Evolutionary conservation across 1,140 invertebrate species (phyloP).

Genomic region (Philaenus spumarius): DNA sequence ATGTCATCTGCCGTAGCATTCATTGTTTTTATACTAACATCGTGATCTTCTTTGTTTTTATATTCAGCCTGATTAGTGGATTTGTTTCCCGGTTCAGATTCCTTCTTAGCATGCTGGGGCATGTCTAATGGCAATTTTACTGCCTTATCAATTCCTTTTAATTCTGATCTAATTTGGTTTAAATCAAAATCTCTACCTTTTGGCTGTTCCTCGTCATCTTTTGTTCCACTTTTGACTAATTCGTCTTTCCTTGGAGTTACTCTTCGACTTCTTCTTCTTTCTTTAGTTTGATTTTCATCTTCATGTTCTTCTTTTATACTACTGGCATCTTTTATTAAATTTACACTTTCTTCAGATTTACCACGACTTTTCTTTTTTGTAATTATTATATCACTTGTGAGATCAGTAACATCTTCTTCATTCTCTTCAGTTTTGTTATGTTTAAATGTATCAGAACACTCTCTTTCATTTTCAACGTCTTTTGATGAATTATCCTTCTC

Average conservation of each 20-base stretch:
- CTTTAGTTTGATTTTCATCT: not conserved
- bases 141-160: slow-evolving; percentile 67
- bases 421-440: not conserved
- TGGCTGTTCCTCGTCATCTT: slow-evolving; percentile 32
- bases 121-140: slow-evolving; percentile 37
- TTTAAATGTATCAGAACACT: slow-evolving; percentile 10
- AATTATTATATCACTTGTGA: too few relatives aligned
- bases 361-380: too few relatives aligned
- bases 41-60: slow-evolving; percentile 19
- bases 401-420: not conserved
- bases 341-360: too few relatives aligned
- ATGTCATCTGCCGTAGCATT: slow-evolving; percentile 52
- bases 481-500: slow-evolving; percentile 20
- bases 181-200: slow-evolving; percentile 71
- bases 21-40: slow-evolving; percentile 28
- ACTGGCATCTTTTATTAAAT: not conserved
- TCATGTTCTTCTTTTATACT: not conserved
- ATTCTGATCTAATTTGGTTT: slow-evolving; percentile 73
- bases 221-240: not conserved
- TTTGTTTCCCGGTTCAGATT: not conserved
- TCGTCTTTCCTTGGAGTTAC: slow-evolving; percentile 15
- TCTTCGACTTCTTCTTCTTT: slow-evolving; percentile 14
- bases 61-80: slow-evolving; percentile 11
- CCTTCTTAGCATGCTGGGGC: too few relatives aligned
- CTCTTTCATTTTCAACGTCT: slow-evolving; percentile 20